Conservation (phyloP, 2,888 invertebrate genomes). For the Xylota segnis region DNA sequence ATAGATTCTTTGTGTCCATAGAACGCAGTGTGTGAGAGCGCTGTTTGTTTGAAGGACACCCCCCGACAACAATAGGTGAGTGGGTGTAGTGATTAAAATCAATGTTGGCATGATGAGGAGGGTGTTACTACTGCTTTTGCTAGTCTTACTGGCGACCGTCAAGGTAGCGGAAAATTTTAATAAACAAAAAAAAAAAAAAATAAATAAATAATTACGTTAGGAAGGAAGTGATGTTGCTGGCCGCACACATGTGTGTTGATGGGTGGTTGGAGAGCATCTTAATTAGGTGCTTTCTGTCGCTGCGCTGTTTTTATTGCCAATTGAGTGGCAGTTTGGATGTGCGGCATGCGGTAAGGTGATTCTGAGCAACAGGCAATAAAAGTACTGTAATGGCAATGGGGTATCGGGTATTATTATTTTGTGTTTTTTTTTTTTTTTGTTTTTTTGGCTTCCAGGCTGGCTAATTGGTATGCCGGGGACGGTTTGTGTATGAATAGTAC, state of each 20-base stretch:
- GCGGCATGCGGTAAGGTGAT: conserved; percentile 34
- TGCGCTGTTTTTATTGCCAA: conserved; percentile 57
- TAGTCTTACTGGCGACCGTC: conserved; percentile 40
- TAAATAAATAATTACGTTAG: conserved; percentile 47
- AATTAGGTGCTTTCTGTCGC: conserved; percentile 68
- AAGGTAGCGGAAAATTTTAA: conserved; percentile 56
- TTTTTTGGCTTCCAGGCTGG: conserved; percentile 49
- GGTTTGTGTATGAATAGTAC: conserved; percentile 29
- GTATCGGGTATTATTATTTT: conserved; percentile 8
- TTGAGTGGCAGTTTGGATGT: conserved; percentile 49
- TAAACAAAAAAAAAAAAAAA: conserved; percentile 33
- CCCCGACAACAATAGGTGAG: conserved; percentile 26
- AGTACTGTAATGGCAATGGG: conserved; percentile 57
- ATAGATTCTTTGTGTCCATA: conserved; percentile 43
- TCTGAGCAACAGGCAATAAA: conserved; percentile 55
- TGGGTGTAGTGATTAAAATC: conserved; percentile 40
- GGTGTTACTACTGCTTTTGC: conserved; percentile 23
- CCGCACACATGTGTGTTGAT: conserved; percentile 35
- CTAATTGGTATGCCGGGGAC: conserved; percentile 57
- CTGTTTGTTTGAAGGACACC: conserved; percentile 31
- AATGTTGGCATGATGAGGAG: conserved; percentile 38
- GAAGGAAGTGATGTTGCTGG: conserved; percentile 70
- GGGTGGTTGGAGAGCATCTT: conserved; percentile 67
- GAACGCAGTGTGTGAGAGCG: conserved; percentile 29
- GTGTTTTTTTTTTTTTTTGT: too few relatives aligned